Conservation (phyloP, 2,888 invertebrate genomes). For the Lypha dubia region DNA sequence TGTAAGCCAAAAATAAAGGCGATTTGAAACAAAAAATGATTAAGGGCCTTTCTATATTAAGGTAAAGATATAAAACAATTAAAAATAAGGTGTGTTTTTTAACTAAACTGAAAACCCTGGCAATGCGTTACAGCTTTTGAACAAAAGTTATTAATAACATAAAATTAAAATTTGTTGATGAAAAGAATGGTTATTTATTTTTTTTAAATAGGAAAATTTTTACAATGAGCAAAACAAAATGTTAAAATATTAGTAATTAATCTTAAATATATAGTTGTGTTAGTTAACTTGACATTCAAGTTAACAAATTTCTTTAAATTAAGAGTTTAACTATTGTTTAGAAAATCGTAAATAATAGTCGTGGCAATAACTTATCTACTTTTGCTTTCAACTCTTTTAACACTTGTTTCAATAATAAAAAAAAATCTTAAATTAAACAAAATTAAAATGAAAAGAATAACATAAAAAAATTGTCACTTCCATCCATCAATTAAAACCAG, state of each 20-base stretch:
- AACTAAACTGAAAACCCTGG: no score
- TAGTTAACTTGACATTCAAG: neutral
- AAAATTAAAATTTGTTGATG: neutral
- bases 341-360: neutral
- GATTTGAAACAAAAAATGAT: no score
- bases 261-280: neutral
- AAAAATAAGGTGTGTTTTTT: no score
- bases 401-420: neutral
- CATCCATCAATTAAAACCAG: neutral
- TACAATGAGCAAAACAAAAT: neutral
- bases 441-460: neutral
- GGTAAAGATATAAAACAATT: no score
- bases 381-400: conserved; percentile 11
- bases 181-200: neutral
- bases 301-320: no score
- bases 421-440: neutral
- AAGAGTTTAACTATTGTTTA: no score
- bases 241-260: neutral
- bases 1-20: no score
- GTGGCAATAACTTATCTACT: neutral
- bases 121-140: neutral
- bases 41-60: no score
- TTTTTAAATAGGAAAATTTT: neutral
- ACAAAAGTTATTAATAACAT: neutral
- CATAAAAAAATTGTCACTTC: neutral